Base-by-base conservation (phyloP, 2,113 vertebrate genomes). In the Catharus fuscescens region DNA sequence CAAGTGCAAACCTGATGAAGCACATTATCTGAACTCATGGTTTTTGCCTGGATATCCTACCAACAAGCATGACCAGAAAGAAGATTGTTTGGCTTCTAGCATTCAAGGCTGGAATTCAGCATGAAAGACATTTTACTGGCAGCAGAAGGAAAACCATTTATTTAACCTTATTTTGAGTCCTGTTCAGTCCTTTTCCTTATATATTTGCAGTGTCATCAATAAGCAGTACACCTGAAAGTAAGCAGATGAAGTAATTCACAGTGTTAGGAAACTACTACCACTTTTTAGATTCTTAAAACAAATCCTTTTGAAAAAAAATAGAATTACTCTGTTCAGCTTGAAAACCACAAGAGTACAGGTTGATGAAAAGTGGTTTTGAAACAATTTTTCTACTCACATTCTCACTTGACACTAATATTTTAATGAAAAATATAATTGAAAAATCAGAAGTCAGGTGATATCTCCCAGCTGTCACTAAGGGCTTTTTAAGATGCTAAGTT, bases 41-140 rank as follows among this genome's bases (percentile, higher is more conserved):
- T 86, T 78, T 86, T 93, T 84, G 80, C 92, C 97, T 95, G 92
- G 77, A 52, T 93, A 92, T 85, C 76, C 54, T 78, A 57, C 62
- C 42, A 86, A 59, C 67, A 96, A 70, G 2, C 28, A 56, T 50
- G 18, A 57, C 23, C 32, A 88, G 32, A 71, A 66, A 70, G 34
- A 20, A 77, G 23, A 56, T 38, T 31, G 1, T 79, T 87, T 69
- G 40, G 4, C 10, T 76, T 79, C 31, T 31, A 90, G 40, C 23
- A 38, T 21, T 15, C 15, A 72, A 67, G 20, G 7, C 40, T 65
- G 16, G 23, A 52, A 74, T 78, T 67, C 40, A 48, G 8, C 5
- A 2, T 56, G 73, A 70, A 12, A 60, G 62, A 81, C 14, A 26
- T 15, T 69, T 90, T 32, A 2, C 18, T 70, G 31, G 5, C 36